phyloP scores from a whole-genome alignment of 2,113 vertebrate genomes.

The Paramisgurnus dabryanus region DNA sequence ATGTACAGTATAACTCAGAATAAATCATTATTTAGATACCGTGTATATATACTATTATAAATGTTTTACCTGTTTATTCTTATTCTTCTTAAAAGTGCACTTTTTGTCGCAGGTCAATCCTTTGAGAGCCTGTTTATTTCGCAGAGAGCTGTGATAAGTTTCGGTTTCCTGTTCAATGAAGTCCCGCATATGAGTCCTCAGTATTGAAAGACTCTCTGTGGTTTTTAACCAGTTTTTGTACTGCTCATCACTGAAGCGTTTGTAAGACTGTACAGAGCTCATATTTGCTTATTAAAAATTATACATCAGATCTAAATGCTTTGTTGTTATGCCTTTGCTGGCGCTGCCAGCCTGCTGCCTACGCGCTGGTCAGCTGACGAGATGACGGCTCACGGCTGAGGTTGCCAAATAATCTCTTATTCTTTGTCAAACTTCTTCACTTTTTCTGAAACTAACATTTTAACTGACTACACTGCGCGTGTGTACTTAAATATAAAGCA shows the following conservation, averaged over 20 bases:
- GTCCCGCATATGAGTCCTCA: constrained; percentile 39
- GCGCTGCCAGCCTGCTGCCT: too few species aligned
- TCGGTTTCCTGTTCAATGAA: constrained; percentile 65
- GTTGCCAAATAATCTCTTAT: background rate
- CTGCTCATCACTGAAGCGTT: constrained; percentile 53
- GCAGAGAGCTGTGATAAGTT: constrained; percentile 48
- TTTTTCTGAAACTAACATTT: too few species aligned
- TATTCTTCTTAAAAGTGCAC: constrained; percentile 18
- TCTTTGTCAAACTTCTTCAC: background rate
- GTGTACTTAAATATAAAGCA: too few species aligned
- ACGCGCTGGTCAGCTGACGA: background rate
- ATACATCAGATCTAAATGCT: background rate
- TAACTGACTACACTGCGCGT: too few species aligned
- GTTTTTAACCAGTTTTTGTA: constrained; percentile 65
- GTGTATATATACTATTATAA: too few species aligned
- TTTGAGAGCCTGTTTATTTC: background rate
- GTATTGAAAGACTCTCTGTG: constrained; percentile 49
- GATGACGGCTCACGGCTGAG: background rate
- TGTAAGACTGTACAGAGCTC: constrained; percentile 36
- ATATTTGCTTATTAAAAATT: background rate
- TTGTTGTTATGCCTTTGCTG: too few species aligned
- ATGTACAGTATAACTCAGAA: too few species aligned
- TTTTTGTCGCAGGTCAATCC: background rate
- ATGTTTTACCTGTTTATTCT: background rate
- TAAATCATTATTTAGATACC: too few species aligned